Evolutionary conservation across 2,797 vertebrate genomes (phyloP).

Genomic region (Alosa sapidissima): DNA sequence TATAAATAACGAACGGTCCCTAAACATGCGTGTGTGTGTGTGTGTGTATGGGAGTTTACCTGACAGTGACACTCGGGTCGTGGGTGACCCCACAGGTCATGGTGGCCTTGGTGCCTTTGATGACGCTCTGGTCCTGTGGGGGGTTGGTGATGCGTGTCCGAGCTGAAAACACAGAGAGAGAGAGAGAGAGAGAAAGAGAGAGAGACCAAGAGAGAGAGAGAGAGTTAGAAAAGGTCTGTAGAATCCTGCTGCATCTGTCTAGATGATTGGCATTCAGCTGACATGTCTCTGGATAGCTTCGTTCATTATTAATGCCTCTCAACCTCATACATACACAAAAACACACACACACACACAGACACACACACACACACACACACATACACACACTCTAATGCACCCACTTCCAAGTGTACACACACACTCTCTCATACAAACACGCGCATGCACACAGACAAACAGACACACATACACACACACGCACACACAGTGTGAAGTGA

Average conservation of each 20-base stretch:
- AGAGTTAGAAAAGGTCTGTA: not conserved
- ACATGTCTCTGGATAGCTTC: conserved; percentile 11
- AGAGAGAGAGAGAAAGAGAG: not conserved
- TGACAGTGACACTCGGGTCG: conserved; percentile 87
- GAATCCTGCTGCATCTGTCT: not conserved
- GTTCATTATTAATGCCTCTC: conserved; percentile 5
- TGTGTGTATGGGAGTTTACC: conserved; percentile 65
- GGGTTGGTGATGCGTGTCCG: conserved; percentile 90
- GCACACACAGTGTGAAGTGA: not conserved
- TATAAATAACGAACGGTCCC: too few relatives aligned
- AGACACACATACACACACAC: not conserved
- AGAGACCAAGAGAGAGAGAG: too few relatives aligned
- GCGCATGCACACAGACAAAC: not conserved
- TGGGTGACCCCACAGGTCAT: conserved; percentile 94
- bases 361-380: too few relatives aligned
- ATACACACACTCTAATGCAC: not conserved
- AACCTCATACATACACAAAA: not conserved
- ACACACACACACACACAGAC: not conserved
- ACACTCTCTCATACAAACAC: not conserved
- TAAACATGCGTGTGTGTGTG: too few relatives aligned
- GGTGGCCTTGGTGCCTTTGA: conserved; percentile 94
- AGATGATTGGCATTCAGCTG: conserved; percentile 1
- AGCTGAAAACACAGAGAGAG: conserved; percentile 72
- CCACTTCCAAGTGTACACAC: not conserved
- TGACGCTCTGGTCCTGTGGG: conserved; percentile 92